Evolutionary conservation across 2,797 vertebrate genomes (phyloP).

Genomic region (Halcyon leucocephala): DNA sequence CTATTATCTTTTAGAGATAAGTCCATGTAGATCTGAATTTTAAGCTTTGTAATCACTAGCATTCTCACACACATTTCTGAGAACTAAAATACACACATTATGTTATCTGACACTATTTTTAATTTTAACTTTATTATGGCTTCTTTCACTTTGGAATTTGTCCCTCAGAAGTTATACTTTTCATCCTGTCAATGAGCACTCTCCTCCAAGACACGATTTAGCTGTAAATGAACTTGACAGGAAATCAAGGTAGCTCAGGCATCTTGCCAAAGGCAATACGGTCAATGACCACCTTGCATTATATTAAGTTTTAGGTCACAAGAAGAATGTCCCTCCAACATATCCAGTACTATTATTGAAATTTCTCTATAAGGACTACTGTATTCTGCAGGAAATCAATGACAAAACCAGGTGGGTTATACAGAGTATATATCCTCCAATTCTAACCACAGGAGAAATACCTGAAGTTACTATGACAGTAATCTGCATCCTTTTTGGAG

Average conservation of each 20-base stretch:
- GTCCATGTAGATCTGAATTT: neutral
- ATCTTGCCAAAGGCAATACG: neutral
- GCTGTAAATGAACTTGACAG: neutral
- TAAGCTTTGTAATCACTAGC: neutral
- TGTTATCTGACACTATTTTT: neutral
- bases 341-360: neutral
- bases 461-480: neutral
- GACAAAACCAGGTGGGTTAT: neutral
- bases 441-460: neutral
- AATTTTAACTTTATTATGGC: neutral
- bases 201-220: neutral
- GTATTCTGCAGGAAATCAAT: neutral
- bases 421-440: neutral
- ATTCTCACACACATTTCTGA: neutral
- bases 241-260: neutral
- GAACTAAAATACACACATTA: neutral
- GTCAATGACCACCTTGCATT: neutral
- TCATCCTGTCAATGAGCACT: neutral
- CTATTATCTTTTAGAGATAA: neutral
- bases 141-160: neutral
- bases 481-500: neutral
- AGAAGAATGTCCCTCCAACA: neutral
- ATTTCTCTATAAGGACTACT: neutral
- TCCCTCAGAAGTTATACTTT: neutral
- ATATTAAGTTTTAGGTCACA: neutral